phyloP scores from a whole-genome alignment of 2,797 vertebrate genomes.

The Hozukius guyotensis region DNA sequence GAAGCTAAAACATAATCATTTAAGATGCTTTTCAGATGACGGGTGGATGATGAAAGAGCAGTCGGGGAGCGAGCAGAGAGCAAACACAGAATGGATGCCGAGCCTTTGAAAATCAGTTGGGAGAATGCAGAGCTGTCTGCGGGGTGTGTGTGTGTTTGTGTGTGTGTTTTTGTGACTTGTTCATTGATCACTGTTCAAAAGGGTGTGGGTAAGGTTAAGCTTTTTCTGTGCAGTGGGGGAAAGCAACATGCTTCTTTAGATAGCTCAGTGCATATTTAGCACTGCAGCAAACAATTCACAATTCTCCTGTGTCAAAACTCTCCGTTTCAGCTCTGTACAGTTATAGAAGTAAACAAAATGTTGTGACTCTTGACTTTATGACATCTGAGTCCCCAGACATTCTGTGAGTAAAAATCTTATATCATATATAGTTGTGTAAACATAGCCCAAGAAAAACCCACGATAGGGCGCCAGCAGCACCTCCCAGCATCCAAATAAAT shows the following conservation, averaged over 20 bases:
- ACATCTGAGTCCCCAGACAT: background rate
- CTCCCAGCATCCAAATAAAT: background rate
- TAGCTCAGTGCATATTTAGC: background rate
- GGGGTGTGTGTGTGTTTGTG: constrained; percentile 10
- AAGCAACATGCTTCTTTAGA: constrained; percentile 27
- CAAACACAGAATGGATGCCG: constrained; percentile 58
- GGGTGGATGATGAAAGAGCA: constrained; percentile 73
- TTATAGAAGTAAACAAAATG: background rate
- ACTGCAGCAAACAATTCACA: background rate
- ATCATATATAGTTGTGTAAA: background rate
- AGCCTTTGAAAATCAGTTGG: constrained; percentile 64
- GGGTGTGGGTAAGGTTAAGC: constrained; percentile 39
- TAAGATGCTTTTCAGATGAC: constrained; percentile 76
- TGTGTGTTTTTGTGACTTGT: constrained; percentile 24
- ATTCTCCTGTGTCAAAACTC: background rate
- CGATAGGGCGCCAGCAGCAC: background rate
- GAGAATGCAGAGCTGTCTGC: constrained; percentile 53
- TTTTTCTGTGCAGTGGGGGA: constrained; percentile 30
- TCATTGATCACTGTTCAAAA: constrained; percentile 52
- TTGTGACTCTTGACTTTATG: no score
- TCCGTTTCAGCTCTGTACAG: background rate
- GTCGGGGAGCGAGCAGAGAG: constrained; percentile 43
- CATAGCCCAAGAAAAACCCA: background rate
- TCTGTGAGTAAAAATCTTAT: background rate
- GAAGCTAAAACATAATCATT: constrained; percentile 70